phyloP scores from a whole-genome alignment of 2,888 invertebrate genomes.

The Lithophane semibrunnea region DNA sequence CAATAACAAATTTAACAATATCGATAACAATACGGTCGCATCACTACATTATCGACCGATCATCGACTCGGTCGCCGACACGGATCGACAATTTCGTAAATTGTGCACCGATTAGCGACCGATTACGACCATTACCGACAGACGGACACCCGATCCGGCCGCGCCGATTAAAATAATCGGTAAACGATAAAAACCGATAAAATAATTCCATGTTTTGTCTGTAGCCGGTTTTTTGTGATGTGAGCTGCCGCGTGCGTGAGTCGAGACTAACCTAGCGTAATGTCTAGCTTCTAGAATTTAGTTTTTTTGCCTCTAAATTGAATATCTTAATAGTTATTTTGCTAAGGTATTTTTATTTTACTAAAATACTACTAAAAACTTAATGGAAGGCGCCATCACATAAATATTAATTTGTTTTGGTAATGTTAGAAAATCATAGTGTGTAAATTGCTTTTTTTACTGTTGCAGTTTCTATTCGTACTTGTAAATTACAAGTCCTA shows the following conservation, averaged over 20 bases:
- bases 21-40: constrained; percentile 77
- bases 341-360: constrained; percentile 1
- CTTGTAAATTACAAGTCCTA: background rate
- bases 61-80: constrained; percentile 87
- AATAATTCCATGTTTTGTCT: constrained; percentile 81
- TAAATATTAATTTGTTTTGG: background rate
- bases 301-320: constrained; percentile 25
- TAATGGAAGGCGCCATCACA: constrained; percentile 14
- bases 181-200: constrained; percentile 89
- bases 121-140: constrained; percentile 89
- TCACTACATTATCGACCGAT: constrained; percentile 81
- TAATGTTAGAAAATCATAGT: background rate
- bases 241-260: constrained; percentile 61
- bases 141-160: constrained; percentile 88
- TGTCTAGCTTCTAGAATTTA: constrained; percentile 61
- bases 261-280: constrained; percentile 69
- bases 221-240: constrained; percentile 80
- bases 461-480: background rate
- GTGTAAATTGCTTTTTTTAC: background rate
- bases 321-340: constrained; percentile 2
- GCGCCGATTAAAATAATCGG: constrained; percentile 89
- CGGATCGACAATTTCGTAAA: constrained; percentile 90
- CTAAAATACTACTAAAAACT: constrained; percentile 2
- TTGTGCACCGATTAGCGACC: constrained; percentile 90
- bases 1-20: constrained; percentile 53